A percentile compares a stretch with the other conserved stretches of the same genome.
Evolutionary conservation across 1,140 invertebrate genomes (phyloP).

Genomic region (Ctenoplectra terminalis): DNA sequence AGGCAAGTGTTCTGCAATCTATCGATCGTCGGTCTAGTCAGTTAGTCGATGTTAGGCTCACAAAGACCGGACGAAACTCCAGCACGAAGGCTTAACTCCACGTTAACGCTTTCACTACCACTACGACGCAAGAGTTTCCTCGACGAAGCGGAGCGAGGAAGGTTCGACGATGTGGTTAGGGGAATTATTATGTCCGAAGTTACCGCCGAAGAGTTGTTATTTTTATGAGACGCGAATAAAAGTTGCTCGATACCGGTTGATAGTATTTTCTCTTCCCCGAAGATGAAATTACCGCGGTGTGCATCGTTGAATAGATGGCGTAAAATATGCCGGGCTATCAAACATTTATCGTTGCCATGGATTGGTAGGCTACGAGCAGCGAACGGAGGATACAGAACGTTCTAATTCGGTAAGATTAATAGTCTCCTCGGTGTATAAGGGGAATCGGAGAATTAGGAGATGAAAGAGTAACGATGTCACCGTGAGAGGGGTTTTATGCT

Average conservation of each 20-base stretch:
- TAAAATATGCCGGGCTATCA: neutral
- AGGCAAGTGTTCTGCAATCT: slow-evolving; percentile 46
- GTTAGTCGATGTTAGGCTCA: slow-evolving; percentile 56
- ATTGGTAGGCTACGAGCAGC: neutral
- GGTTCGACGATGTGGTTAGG: neutral
- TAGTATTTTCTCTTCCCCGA: neutral
- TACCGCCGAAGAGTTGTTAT: neutral
- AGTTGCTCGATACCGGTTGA: neutral
- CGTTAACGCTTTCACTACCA: slow-evolving; percentile 25
- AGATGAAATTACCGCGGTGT: neutral
- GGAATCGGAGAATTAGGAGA: too few species aligned
- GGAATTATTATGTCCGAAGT: slow-evolving; percentile 12
- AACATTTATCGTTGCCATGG: neutral
- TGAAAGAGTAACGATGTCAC: neutral
- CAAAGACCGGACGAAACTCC: slow-evolving; percentile 38
- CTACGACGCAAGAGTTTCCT: neutral
- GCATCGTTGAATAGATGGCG: neutral
- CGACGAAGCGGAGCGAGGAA: neutral
- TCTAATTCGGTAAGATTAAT: neutral
- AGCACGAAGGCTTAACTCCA: slow-evolving; percentile 48
- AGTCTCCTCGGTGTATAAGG: too few species aligned
- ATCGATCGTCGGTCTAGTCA: slow-evolving; percentile 53
- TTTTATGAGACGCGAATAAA: slow-evolving; percentile 11
- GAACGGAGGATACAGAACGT: neutral
- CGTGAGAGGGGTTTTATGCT: neutral